Percentiles rank a stretch among this genome's conserved stretches.
These are phyloP conservation scores for Perdita meconis DNA, from an alignment of 2,888 invertebrate genomes.

Conservation along the genomic window DNA sequence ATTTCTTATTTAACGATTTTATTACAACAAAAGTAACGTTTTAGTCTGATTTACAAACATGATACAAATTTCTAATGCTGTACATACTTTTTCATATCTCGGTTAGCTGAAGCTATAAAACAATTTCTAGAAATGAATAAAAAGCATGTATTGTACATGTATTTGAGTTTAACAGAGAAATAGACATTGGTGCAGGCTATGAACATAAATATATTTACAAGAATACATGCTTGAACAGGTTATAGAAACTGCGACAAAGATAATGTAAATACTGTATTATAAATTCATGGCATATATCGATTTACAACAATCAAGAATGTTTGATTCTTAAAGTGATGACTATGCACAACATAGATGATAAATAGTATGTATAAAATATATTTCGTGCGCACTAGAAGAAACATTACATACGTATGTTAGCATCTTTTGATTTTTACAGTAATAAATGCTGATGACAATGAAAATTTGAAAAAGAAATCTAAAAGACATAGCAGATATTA, in stretches of 20 bases:
- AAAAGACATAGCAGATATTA: constrained; percentile 24
- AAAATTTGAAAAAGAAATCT: constrained; percentile 24
- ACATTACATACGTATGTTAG: constrained; percentile 36
- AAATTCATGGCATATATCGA: constrained; percentile 31
- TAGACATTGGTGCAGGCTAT: constrained; percentile 16
- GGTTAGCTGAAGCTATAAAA: constrained; percentile 15
- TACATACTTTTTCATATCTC: constrained; percentile 40
- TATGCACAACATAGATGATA: constrained; percentile 36
- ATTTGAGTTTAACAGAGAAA: constrained; percentile 15
- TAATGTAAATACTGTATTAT: constrained; percentile 47
- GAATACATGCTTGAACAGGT: constrained; percentile 32
- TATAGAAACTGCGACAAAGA: constrained; percentile 38
- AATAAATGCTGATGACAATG: constrained; percentile 28
- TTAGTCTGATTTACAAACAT: no score
- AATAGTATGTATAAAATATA: constrained; percentile 18
- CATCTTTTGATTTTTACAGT: constrained; percentile 20
- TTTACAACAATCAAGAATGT: constrained; percentile 51
- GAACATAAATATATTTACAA: constrained; percentile 31
- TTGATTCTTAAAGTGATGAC: constrained; percentile 36
- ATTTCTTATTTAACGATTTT: no score
- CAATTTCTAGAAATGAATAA: constrained; percentile 19
- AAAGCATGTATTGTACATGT: constrained; percentile 41
- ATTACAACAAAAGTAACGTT: no score
- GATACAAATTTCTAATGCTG: background rate
- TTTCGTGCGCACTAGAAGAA: constrained; percentile 35